Base-by-base conservation (phyloP, 2,888 invertebrate genomes). In the Callinectes sapidus region DNA sequence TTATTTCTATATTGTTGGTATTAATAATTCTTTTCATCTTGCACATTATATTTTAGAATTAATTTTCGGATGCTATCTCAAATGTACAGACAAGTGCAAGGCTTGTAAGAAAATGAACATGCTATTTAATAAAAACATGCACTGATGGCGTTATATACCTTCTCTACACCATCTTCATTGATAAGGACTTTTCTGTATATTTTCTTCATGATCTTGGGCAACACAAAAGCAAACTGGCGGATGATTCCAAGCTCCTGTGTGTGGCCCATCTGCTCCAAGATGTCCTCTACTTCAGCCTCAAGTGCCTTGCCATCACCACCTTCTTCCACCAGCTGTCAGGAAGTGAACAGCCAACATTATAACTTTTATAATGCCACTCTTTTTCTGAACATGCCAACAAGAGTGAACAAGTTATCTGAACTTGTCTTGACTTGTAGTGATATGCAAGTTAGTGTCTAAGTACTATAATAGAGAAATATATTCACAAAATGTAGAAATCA, bases 171-270 rank as follows among this genome's bases (percentile, higher is more conserved):
- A n/a, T 93, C 89, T 28, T 90, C 81, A 85, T 94, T 94, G 42
- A 94, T 93, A 5, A 94, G 71, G 42, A 94, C 91, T 55, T 90
- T 94, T 5, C 90, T 71, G 81, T 94, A 94, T 2, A 94, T 93
- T 35, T 86, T 91, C 87, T 94, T 94, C 94, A 94, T 93, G 87
- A 94, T 93, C 54, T 94, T 94, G 14, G 94, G 94, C 23, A 94
- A 91, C 54, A 92, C 81, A 42, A 94, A 92, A 2, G 94, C 94
- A 94, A 94, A 94, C 77, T 94, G 93, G 23, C 94, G 86, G 28
- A 94, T 94, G n/a, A 90, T 77, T 32, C 89, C 90, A 32, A 94
- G 71, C 5, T 94, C 94, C 54, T 93, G 94, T 32, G 93, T 91
- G 87, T 94, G 94, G 10, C 93, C 92, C 94, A 94, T 94, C 32